phyloP scores from a whole-genome alignment of 35 echinoderm and acorn worm genomes.

The Stichopus chloronotus region DNA sequence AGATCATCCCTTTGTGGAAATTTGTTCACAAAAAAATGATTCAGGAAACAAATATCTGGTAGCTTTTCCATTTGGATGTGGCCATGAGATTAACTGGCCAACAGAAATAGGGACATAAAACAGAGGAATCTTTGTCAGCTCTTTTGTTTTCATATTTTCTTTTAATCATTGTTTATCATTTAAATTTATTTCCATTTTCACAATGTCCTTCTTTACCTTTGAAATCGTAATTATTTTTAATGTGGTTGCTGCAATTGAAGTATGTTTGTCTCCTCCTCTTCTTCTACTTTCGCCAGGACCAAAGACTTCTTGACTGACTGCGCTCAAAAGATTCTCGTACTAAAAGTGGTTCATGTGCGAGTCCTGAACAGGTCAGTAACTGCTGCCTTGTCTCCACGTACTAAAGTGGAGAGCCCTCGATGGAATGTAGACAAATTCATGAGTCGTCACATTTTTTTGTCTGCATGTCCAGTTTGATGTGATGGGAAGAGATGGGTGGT shows the following conservation, averaged over 20 bases:
- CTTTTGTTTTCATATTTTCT: too few species aligned
- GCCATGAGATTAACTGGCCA: too few species aligned
- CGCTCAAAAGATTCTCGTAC: slow-evolving; percentile 90
- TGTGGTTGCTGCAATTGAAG: background rate
- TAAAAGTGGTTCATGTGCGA: slow-evolving; percentile 92
- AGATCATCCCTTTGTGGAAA: too few species aligned
- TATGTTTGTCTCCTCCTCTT: background rate
- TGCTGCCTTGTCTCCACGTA: background rate
- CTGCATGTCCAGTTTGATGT: background rate
- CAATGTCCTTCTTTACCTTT: background rate
- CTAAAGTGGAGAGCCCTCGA: background rate
- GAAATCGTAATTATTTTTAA: too few species aligned
- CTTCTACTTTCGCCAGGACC: slow-evolving; percentile 62
- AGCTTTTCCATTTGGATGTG: too few species aligned
- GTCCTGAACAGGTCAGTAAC: slow-evolving; percentile 85
- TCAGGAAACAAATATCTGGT: too few species aligned
- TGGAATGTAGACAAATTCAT: background rate
- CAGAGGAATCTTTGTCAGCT: too few species aligned
- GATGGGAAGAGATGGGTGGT: too few species aligned
- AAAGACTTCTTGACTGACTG: slow-evolving; percentile 91
- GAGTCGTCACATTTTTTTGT: background rate
- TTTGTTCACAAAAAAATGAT: too few species aligned
- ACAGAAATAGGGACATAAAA: too few species aligned
- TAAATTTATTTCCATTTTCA: background rate
- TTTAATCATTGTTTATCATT: background rate